Evolutionary conservation across 2,797 vertebrate species (phyloP).

Genomic region (Phyllotis vaccarum): DNA sequence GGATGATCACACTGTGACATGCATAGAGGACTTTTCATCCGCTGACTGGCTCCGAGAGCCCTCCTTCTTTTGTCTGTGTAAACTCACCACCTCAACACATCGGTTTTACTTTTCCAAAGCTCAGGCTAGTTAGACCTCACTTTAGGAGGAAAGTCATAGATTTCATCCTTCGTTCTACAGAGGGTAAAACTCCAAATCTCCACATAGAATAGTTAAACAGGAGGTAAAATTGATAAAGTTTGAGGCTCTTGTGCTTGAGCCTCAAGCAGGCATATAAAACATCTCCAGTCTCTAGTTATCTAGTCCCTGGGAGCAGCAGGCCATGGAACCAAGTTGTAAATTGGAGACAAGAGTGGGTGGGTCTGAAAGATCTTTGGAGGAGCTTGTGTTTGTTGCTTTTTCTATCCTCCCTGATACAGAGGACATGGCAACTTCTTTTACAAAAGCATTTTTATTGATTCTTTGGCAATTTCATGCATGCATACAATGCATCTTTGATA

Average conservation of each 20-base stretch:
- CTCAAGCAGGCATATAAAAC: background rate
- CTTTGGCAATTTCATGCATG: background rate
- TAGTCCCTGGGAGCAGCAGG: background rate
- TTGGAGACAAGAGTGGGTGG: background rate
- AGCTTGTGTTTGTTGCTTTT: background rate
- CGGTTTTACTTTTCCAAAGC: constrained; percentile 79
- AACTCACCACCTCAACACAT: constrained; percentile 74
- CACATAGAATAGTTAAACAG: background rate
- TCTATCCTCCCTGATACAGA: background rate
- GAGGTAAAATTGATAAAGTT: background rate
- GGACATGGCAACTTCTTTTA: background rate
- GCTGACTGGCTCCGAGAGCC: background rate
- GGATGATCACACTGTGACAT: background rate
- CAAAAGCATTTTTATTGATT: background rate
- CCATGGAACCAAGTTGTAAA: background rate
- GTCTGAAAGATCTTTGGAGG: background rate
- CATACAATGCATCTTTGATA: background rate
- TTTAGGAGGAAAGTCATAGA: constrained; percentile 4
- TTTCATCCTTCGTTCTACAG: background rate
- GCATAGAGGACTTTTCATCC: background rate
- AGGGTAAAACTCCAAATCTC: background rate
- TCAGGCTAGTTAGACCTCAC: background rate
- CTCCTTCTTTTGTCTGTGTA: constrained; percentile 1
- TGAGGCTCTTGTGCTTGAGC: constrained; percentile 34
- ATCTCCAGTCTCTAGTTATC: background rate